Base-by-base conservation (phyloP, 2,113 vertebrate genomes). In the Clarias gariepinus region DNA sequence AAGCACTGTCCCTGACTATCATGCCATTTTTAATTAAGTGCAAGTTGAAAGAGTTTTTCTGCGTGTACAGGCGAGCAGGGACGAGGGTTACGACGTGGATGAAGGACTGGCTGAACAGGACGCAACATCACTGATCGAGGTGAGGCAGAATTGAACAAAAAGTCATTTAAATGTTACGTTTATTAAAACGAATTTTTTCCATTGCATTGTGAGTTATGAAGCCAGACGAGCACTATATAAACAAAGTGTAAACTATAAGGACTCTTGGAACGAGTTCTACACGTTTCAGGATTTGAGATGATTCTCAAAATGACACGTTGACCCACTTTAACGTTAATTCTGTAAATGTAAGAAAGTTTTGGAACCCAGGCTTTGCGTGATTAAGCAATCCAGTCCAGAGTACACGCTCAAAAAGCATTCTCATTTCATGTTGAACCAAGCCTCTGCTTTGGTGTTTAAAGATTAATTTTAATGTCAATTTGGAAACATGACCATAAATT, bases 1-100 rank as follows among this genome's bases (percentile, higher is more conserved):
- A 11, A n/a, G 41, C 36, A n/a, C 3, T 4, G 10, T 76, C n/a
- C n/a, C n/a, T n/a, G n/a, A n/a, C n/a, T n/a, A n/a, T n/a, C n/a
- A n/a, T n/a, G n/a, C n/a, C n/a, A n/a, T n/a, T n/a, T n/a, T n/a
- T n/a, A n/a, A n/a, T n/a, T n/a, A n/a, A n/a, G n/a, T n/a, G n/a
- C n/a, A n/a, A n/a, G 33, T 36, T 3, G 21, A 12, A 16, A 0
- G 0, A 0, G 33, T 36, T 36, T 36, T 53, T 36, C 21, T 78
- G 66, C 47, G 23, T 30, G 47, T 23, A 2, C 73, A 96, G 95
- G 95, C 94, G 1, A 85, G 85, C 89, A 92, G 95, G 64, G 95
- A 95, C 3, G 95, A 95, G 73, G 91, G 93, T 81, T 95, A 90
- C 19, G 95, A 95, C 57, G 95, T 95, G 89, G 94, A 96, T 28